Conservation (phyloP, 2,888 invertebrate species). For the Trissolcus brochymenae region DNA sequence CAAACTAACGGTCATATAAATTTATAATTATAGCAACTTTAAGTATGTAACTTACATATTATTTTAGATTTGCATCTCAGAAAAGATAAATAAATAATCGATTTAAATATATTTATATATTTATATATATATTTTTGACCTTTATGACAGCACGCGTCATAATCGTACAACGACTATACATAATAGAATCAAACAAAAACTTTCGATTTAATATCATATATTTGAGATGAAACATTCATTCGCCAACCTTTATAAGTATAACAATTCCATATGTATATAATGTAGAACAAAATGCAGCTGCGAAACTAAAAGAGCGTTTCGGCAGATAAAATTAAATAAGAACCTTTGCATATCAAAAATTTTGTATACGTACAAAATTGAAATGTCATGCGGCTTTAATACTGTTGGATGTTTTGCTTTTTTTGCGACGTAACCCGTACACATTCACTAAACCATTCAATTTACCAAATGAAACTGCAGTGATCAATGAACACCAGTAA, state of each 20-base stretch:
- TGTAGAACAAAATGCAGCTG: slow-evolving; percentile 15
- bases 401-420: slow-evolving; percentile 36
- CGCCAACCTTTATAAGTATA: slow-evolving; percentile 7
- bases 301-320: slow-evolving; percentile 16
- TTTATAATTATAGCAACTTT: slow-evolving; percentile 51
- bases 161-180: slow-evolving; percentile 26
- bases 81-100: slow-evolving; percentile 37
- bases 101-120: slow-evolving; percentile 26
- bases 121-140: slow-evolving; percentile 27
- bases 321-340: slow-evolving; percentile 20
- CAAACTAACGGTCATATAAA: slow-evolving; percentile 51
- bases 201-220: slow-evolving; percentile 24
- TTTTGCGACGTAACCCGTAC: slow-evolving; percentile 30
- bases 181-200: slow-evolving; percentile 2
- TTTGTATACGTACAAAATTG: slow-evolving; percentile 44
- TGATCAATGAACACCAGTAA: slow-evolving; percentile 30
- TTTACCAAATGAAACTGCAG: slow-evolving; percentile 31
- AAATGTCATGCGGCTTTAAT: slow-evolving; percentile 42
- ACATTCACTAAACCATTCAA: slow-evolving; percentile 11
- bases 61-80: slow-evolving; percentile 26
- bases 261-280: slow-evolving; percentile 22
- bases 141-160: slow-evolving; percentile 33
- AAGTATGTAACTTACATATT: slow-evolving; percentile 37
- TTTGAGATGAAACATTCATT: slow-evolving; percentile 20
- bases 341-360: slow-evolving; percentile 28